These are phyloP conservation scores for Melanotaenia boesemani DNA, from an alignment of 2,797 vertebrate species.

Conservation along the genomic window DNA sequence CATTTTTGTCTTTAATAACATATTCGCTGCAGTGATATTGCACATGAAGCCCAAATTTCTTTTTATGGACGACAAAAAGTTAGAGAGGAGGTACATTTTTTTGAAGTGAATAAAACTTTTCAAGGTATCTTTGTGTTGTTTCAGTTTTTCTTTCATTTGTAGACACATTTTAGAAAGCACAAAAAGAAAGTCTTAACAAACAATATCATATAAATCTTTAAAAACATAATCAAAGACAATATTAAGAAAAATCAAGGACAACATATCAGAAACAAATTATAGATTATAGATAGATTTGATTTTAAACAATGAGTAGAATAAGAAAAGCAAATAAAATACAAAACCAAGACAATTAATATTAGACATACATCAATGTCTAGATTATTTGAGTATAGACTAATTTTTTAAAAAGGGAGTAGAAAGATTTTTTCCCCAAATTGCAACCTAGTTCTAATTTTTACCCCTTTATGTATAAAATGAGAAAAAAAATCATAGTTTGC, in stretches of 20 bases:
- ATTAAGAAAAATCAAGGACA: neutral
- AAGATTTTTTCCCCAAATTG: too few relatives aligned
- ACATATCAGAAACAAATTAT: neutral
- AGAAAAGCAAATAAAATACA: too few relatives aligned
- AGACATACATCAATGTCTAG: too few relatives aligned
- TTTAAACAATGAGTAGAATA: too few relatives aligned
- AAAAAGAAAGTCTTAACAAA: neutral
- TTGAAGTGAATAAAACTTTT: constrained; percentile 84
- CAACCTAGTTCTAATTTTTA: too few relatives aligned
- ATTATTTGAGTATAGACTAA: too few relatives aligned
- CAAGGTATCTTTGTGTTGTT: constrained; percentile 44
- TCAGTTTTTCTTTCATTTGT: neutral
- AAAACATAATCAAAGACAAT: too few relatives aligned
- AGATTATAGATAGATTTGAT: too few relatives aligned
- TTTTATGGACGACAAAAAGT: constrained; percentile 72
- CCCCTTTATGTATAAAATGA: too few relatives aligned
- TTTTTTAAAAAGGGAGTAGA: too few relatives aligned
- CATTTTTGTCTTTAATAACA: constrained; percentile 69
- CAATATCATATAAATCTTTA: neutral
- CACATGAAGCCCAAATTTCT: constrained; percentile 75
- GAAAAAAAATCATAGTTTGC: too few relatives aligned
- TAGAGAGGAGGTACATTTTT: constrained; percentile 78
- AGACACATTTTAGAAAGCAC: neutral
- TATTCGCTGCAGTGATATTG: constrained; percentile 76
- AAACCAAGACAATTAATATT: too few relatives aligned